A percentile compares a stretch with the other conserved stretches of the same genome.
Evolutionary conservation across 2,797 vertebrate genomes (phyloP).

Genomic region (Smutsia gigantea): DNA sequence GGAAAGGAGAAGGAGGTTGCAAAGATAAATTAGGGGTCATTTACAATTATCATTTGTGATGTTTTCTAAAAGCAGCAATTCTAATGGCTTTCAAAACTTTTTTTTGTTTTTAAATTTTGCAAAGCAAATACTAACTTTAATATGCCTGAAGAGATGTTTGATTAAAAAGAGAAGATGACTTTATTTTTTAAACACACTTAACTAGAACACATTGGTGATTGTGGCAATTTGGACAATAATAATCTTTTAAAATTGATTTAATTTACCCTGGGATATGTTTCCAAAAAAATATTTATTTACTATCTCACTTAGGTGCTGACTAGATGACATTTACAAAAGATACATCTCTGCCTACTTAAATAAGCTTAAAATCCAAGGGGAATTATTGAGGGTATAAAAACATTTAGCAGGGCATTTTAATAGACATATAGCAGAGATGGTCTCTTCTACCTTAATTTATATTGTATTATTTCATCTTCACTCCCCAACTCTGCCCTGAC

Average conservation of each 20-base stretch:
- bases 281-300: constrained; percentile 16
- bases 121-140: neutral
- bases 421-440: neutral
- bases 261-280: neutral
- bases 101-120: neutral
- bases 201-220: neutral
- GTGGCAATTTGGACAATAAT: neutral
- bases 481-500: neutral
- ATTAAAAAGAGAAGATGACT: neutral
- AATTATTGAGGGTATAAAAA: neutral
- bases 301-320: neutral
- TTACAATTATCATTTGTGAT: neutral
- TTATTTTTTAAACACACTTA: neutral
- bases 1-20: neutral
- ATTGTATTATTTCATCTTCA: neutral
- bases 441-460: neutral
- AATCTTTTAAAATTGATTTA: neutral
- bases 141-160: neutral
- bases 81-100: neutral
- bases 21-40: neutral
- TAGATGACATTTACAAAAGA: neutral
- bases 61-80: neutral
- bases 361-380: neutral
- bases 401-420: neutral
- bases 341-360: neutral